These are phyloP conservation scores for Brienomyrus longianalis DNA, from an alignment of 2,113 vertebrate species.

Conservation along the genomic window DNA sequence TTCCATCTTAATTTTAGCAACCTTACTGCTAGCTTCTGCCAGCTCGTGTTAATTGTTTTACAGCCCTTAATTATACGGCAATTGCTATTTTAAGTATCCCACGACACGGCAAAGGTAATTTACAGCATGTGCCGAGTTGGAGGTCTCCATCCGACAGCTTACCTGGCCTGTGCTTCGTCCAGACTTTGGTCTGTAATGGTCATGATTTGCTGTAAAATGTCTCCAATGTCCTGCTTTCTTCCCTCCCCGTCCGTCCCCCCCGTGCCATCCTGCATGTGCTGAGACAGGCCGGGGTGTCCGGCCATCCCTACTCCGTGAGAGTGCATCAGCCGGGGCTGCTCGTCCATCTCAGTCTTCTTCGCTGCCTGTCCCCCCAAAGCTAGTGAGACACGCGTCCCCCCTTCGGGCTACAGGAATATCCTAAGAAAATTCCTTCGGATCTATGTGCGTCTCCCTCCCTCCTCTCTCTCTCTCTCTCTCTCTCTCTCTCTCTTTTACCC, in stretches of 20 bases:
- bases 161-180: slow-evolving; percentile 98
- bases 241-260: slow-evolving; percentile 82
- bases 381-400: slow-evolving; percentile 42
- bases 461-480: slow-evolving; percentile 2
- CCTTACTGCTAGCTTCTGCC: neutral
- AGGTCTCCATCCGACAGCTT: slow-evolving; percentile 35
- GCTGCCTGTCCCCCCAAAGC: slow-evolving; percentile 50
- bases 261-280: slow-evolving; percentile 85
- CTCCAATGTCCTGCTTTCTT: slow-evolving; percentile 95
- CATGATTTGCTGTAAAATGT: slow-evolving; percentile 99
- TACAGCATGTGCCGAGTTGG: neutral
- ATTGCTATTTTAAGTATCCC: slow-evolving; percentile 8
- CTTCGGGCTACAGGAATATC: slow-evolving; percentile 58
- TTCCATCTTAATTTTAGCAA: neutral
- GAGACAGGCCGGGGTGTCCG: slow-evolving; percentile 88
- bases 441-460: slow-evolving; percentile 16
- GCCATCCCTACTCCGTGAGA: slow-evolving; percentile 90
- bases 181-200: slow-evolving; percentile 98
- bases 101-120: neutral
- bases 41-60: slow-evolving; percentile 16
- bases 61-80: neutral
- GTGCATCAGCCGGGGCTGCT: slow-evolving; percentile 92
- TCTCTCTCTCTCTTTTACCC: slow-evolving; percentile 21
- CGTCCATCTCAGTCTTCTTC: slow-evolving; percentile 76
- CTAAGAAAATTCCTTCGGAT: slow-evolving; percentile 55